Percentiles rank a stretch among this genome's conserved stretches.
phyloP scores from a whole-genome alignment of 2,888 invertebrate genomes.

The Idaea biselata region DNA sequence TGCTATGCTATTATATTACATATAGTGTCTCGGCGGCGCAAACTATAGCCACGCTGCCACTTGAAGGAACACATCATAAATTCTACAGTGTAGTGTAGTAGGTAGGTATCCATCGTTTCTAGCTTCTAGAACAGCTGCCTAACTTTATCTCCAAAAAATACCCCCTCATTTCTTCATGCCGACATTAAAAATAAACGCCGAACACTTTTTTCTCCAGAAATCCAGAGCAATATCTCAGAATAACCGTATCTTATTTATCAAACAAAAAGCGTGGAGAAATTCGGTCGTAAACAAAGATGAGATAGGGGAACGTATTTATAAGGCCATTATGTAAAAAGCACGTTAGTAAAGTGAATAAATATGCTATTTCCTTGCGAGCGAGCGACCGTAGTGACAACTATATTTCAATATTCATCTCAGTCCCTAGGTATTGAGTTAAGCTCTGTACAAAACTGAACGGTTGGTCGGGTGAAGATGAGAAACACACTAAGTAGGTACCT shows the following conservation, averaged over 20 bases:
- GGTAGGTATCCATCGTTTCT: no score
- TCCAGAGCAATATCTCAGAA: background rate
- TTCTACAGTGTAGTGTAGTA: no score
- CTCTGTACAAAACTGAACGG: background rate
- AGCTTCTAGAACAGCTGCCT: background rate
- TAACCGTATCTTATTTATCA: conserved; percentile 1
- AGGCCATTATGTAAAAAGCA: conserved; percentile 29
- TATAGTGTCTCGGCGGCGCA: no score
- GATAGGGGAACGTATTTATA: conserved; percentile 14
- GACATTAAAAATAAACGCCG: background rate
- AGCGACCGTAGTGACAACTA: conserved; percentile 3
- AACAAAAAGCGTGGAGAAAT: conserved; percentile 8
- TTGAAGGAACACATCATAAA: background rate
- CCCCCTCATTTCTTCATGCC: background rate
- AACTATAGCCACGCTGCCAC: background rate
- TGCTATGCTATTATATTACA: no score
- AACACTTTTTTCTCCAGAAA: background rate
- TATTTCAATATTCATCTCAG: background rate
- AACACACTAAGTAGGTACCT: background rate
- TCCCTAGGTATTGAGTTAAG: background rate
- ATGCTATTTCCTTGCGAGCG: conserved; percentile 20
- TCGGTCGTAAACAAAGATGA: conserved; percentile 25
- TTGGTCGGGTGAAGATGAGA: background rate
- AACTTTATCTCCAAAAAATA: background rate
- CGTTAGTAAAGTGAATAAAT: conserved; percentile 31